Evolutionary conservation across 2,797 vertebrate genomes (phyloP).

Genomic region (Knipowitschia caucasica): DNA sequence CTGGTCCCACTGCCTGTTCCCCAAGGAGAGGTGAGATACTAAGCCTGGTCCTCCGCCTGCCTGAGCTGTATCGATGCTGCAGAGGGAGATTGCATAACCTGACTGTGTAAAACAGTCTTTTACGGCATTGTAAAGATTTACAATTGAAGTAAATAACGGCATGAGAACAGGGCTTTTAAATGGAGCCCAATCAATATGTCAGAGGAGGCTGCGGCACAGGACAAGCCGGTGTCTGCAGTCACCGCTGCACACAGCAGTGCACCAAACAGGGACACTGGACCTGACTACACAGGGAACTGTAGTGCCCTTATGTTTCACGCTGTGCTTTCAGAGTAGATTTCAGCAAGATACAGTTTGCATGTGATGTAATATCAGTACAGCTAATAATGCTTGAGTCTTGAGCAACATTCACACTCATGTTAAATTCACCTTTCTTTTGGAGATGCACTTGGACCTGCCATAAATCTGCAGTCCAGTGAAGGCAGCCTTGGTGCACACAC

Average conservation of each 20-base stretch:
- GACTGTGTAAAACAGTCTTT: slow-evolving; percentile 78
- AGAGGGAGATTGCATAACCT: slow-evolving; percentile 73
- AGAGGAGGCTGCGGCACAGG: slow-evolving; percentile 63
- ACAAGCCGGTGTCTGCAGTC: slow-evolving; percentile 54
- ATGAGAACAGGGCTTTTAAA: slow-evolving; percentile 78
- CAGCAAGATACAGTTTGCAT: background rate
- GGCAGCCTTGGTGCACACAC: slow-evolving; percentile 34
- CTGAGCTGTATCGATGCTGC: slow-evolving; percentile 62
- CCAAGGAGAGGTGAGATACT: slow-evolving; percentile 46
- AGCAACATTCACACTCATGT: slow-evolving; percentile 28
- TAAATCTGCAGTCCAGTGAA: slow-evolving; percentile 60
- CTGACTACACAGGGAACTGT: too few species aligned
- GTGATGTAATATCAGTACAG: background rate
- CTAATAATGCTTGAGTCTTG: background rate
- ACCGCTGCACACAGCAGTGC: slow-evolving; percentile 41
- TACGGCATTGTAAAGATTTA: slow-evolving; percentile 84
- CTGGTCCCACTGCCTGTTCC: slow-evolving; percentile 44
- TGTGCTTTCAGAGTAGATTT: too few species aligned
- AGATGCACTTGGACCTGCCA: slow-evolving; percentile 53
- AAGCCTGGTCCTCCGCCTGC: slow-evolving; percentile 20
- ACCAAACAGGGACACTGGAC: slow-evolving; percentile 5
- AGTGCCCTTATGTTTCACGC: too few species aligned
- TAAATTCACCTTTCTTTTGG: slow-evolving; percentile 44
- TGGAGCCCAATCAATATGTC: slow-evolving; percentile 76
- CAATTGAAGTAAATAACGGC: slow-evolving; percentile 80